Base-by-base conservation (phyloP, 1,140 invertebrate genomes). In the Psix sp. region DNA sequence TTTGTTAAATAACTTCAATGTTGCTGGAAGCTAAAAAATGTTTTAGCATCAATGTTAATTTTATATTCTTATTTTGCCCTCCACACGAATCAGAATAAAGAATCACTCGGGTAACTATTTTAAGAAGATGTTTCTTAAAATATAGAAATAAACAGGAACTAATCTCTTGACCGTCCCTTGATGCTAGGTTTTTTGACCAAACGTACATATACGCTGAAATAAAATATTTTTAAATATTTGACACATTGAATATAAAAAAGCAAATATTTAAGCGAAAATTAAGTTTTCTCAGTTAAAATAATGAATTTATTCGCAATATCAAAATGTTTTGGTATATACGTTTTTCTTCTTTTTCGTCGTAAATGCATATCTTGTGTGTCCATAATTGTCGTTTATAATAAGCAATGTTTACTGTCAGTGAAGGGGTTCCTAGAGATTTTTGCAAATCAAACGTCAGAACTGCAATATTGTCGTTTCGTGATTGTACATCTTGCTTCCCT, bases 111-210 rank as follows among this genome's bases (percentile, higher is more conserved):
- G 48, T 75, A 4, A 16, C 11, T 1, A 10, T 40, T 42, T 46
- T 31, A 21, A 33, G 62, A 17, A 40, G 38, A 33, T 71, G 14
- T 39, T 76, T 49, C 46, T 71, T 33, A 26, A 76, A 16, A 67
- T 75, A 46, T 51, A 45, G 59, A 18, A 67, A 11, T 46, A 79
- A 48, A 45, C 78, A 79, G 29, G 66, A 74, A 45, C 29, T 57
- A 16, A 79, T 54, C 71, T 76, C 76, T 52, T 78, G 71, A 15
- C 60, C 40, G 35, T 65, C 72, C 48, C 68, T 75, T n/a, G 75
- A 74, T 17, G 76, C 77, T 10, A 74, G 31, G 65, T 59, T 76
- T 67, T 77, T 62, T 46, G 71, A 67, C 70, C 65, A 80, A 16
- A 77, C 57, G 18, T 79, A 74, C 78, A 79, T 77, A 11, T 67